Evolutionary conservation across 1,140 invertebrate species (phyloP), one percentile per base, ranked within the genome.

Genomic region (Papilio machaon): DNA sequence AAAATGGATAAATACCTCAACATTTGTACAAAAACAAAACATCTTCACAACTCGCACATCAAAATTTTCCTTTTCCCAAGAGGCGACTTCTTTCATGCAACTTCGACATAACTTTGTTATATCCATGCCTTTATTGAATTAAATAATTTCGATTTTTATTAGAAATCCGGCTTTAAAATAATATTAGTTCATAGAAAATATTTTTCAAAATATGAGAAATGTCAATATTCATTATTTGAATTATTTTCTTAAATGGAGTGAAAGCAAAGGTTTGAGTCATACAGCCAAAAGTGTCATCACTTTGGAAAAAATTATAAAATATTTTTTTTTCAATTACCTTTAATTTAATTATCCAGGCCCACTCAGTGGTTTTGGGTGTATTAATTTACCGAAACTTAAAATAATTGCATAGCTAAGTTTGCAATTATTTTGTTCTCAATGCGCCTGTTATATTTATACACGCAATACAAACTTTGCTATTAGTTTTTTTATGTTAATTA

Each of bases 11-110:
- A 70, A 70, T 89, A 92, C 93, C 87, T 86, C 85, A 19, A 94
- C 90, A 83, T 93, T 93, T 11, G 92, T 93, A 80, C 91, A 93
- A 85, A 88, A 93, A 85, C 85, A 88, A 84, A 93, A 94, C 93
- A 94, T 94, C 82, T 92, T 88, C 15, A 92, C 85, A 15, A 84
- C 84, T 85, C 82, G 85, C 70, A 80, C 30, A 70, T 88, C 83
- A 15, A 90, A 89, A 75, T 93, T 91, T 38, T 91, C 90, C 67
- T 82, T 87, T 73, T 93, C 89, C 88, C 89, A 92, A 2, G 89
- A 85, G 0, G 89, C 86, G 13, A 94, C 87, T 87, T 91, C 89
- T 82, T 90, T 91, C 89, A 93, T 94, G 86, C 93, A 94, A 83
- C 93, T 88, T 35, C 92, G 86, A 79, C 93, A 94, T 76, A 94